Evolutionary conservation across 2,113 vertebrate genomes (phyloP).

Genomic region (Saccopteryx bilineata): DNA sequence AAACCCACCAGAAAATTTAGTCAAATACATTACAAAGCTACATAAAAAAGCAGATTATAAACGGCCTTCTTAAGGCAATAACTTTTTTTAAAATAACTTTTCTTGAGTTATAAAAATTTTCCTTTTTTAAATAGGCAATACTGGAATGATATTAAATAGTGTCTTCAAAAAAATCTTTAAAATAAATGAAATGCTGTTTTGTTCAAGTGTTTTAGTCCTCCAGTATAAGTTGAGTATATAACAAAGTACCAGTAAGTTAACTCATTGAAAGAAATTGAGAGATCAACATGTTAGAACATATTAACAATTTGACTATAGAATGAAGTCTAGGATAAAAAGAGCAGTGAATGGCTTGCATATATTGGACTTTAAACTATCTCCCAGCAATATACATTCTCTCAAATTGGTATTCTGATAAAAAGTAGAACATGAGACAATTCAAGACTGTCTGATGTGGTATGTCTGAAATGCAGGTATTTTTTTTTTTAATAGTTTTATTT

Average conservation of each 20-base stretch:
- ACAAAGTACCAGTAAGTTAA: not conserved
- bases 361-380: not conserved
- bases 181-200: constrained; percentile 6
- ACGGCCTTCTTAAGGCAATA: not conserved
- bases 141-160: not conserved
- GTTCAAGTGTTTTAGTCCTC: not conserved
- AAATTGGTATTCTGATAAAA: not conserved
- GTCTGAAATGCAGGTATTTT: not conserved
- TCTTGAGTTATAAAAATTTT: not conserved
- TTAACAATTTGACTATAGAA: not conserved
- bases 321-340: not conserved
- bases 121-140: not conserved
- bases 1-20: not conserved
- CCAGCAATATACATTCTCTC: not conserved
- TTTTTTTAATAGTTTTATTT: no score
- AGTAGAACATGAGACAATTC: not conserved
- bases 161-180: not conserved
- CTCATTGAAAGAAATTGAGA: not conserved
- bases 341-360: not conserved
- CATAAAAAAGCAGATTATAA: not conserved
- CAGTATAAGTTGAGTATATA: not conserved
- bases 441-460: not conserved
- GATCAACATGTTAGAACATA: not conserved
- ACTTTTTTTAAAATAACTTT: not conserved
- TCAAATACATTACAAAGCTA: not conserved